These are phyloP conservation scores for Pemphredon lugubris DNA, from an alignment of 2,888 invertebrate genomes.

Conservation along the genomic window DNA sequence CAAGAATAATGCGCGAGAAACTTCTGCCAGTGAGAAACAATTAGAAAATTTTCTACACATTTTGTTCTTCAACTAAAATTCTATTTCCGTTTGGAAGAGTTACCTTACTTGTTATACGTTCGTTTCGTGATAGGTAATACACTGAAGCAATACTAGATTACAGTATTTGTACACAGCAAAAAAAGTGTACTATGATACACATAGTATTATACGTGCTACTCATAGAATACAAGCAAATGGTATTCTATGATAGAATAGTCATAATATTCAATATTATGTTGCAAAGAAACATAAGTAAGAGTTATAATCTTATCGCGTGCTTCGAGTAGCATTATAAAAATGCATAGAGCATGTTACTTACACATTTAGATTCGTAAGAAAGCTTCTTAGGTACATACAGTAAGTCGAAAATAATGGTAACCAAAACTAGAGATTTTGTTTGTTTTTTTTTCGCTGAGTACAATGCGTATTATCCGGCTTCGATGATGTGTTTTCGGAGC, in stretches of 20 bases:
- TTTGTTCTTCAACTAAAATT: background rate
- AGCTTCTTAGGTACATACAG: slow-evolving; percentile 29
- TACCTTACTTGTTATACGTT: background rate
- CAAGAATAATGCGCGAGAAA: background rate
- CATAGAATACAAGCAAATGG: slow-evolving; percentile 30
- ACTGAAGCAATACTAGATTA: slow-evolving; percentile 19
- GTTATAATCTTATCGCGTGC: slow-evolving; percentile 20
- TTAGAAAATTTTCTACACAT: background rate
- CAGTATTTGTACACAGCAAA: slow-evolving; percentile 27
- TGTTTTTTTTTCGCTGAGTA: background rate
- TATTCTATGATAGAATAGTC: slow-evolving; percentile 17
- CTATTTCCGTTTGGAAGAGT: slow-evolving; percentile 1
- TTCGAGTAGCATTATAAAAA: slow-evolving; percentile 34
- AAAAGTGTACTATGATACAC: slow-evolving; percentile 8
- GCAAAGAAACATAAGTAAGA: slow-evolving; percentile 29
- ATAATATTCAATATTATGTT: slow-evolving; percentile 18
- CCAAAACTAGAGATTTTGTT: slow-evolving; percentile 23
- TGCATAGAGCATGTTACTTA: slow-evolving; percentile 38
- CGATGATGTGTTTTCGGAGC: background rate
- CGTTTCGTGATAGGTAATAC: slow-evolving; percentile 4
- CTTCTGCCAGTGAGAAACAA: background rate
- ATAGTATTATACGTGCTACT: slow-evolving; percentile 21
- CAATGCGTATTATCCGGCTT: background rate
- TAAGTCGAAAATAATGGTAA: slow-evolving; percentile 37
- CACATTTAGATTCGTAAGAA: slow-evolving; percentile 35